Conservation (phyloP, 1,140 invertebrate genomes). For the Drosophila suzukii region DNA sequence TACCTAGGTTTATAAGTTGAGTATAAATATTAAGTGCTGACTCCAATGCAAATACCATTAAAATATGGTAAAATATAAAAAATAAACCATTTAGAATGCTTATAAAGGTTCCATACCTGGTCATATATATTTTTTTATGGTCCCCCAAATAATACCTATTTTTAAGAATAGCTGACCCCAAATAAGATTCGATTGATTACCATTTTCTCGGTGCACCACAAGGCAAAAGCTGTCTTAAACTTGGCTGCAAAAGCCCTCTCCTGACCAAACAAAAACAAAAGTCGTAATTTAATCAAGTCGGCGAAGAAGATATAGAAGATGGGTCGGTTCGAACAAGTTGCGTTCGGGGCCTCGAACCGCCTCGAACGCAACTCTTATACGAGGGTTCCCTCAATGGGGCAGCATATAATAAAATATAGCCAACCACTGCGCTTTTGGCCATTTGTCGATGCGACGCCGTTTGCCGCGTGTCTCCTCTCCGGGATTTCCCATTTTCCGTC, state of each 20-base stretch:
- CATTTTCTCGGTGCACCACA: neutral
- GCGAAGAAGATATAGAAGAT: neutral
- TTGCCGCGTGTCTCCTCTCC: slow-evolving; percentile 22
- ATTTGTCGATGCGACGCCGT: slow-evolving; percentile 72
- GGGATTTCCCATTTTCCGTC: neutral
- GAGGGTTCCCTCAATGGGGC: slow-evolving; percentile 23
- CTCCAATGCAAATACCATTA: no score
- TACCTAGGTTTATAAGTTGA: no score
- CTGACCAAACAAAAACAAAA: slow-evolving; percentile 20
- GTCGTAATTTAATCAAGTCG: slow-evolving; percentile 20
- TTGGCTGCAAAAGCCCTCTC: neutral
- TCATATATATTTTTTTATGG: no score
- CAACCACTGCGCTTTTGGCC: slow-evolving; percentile 61
- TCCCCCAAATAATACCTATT: no score
- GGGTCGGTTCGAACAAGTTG: slow-evolving; percentile 17
- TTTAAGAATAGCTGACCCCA: no score
- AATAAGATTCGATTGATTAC: no score
- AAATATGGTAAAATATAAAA: no score
- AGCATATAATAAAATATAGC: slow-evolving; percentile 80
- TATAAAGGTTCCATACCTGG: no score
- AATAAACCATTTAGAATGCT: no score
- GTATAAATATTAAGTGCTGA: no score
- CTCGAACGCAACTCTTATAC: slow-evolving; percentile 52
- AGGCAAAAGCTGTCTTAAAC: neutral
- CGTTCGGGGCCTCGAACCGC: slow-evolving; percentile 13